Evolutionary conservation across 2,888 invertebrate species (phyloP).

Genomic region (Cryptus viduatorius): DNA sequence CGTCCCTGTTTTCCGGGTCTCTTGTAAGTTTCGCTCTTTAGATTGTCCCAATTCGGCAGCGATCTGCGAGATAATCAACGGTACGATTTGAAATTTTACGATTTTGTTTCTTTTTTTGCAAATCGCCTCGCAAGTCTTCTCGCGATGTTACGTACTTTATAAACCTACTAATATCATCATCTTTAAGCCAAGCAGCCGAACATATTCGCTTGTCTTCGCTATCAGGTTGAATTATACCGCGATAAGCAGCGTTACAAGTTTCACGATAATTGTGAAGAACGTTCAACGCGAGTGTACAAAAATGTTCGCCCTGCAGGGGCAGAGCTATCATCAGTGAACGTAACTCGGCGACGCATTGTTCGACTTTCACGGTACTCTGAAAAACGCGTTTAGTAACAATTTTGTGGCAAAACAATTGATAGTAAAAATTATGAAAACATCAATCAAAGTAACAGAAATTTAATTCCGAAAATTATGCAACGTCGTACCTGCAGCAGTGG

Average conservation of each 20-base stretch:
- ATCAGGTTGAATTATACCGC: slow-evolving; percentile 91
- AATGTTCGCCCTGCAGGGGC: slow-evolving; percentile 91
- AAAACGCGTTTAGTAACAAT: slow-evolving; percentile 71
- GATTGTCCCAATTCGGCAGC: slow-evolving; percentile 92
- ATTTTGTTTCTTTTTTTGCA: background rate
- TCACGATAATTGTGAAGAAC: slow-evolving; percentile 91
- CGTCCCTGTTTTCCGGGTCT: slow-evolving; percentile 78
- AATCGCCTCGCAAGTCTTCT: background rate
- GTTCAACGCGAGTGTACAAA: slow-evolving; percentile 90
- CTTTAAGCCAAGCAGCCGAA: slow-evolving; percentile 95
- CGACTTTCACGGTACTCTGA: slow-evolving; percentile 91
- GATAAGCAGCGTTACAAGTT: slow-evolving; percentile 91
- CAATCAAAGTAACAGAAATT: background rate
- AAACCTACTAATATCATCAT: slow-evolving; percentile 97
- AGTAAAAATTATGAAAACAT: slow-evolving; percentile 1
- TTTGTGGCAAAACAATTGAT: slow-evolving; percentile 25
- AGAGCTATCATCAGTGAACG: slow-evolving; percentile 89
- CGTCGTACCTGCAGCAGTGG: slow-evolving; percentile 88
- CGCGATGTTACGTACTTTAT: slow-evolving; percentile 89
- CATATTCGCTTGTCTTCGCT: slow-evolving; percentile 92
- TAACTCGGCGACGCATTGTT: slow-evolving; percentile 89
- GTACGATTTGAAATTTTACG: slow-evolving; percentile 11
- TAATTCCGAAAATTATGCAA: background rate
- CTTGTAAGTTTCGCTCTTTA: slow-evolving; percentile 86
- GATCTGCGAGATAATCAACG: slow-evolving; percentile 85